Conservation (phyloP, 2,113 vertebrate species). For the Oryzias curvinotus region DNA sequence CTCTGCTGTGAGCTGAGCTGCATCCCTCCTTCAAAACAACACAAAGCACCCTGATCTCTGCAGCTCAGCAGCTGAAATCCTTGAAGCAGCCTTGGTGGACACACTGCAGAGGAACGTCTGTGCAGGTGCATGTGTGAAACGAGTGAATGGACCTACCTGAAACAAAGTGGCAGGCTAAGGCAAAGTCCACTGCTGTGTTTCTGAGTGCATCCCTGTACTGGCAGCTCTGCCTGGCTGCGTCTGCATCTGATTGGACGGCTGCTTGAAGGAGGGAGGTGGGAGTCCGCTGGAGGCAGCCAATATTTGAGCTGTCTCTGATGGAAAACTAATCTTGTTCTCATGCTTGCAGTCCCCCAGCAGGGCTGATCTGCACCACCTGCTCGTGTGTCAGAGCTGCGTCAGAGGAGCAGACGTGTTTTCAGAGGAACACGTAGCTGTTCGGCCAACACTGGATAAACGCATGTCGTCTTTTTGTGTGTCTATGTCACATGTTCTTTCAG, state of each 20-base stretch:
- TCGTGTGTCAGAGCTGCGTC: neutral
- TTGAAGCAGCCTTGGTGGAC: neutral
- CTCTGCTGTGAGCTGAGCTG: slow-evolving; percentile 18
- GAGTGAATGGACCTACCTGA: slow-evolving; percentile 70
- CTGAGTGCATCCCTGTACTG: slow-evolving; percentile 65
- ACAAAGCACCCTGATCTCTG: neutral
- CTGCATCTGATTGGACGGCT: slow-evolving; percentile 53
- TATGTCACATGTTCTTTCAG: too few species aligned
- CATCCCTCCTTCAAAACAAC: slow-evolving; percentile 3
- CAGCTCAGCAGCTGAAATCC: neutral
- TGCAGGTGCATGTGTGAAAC: slow-evolving; percentile 4
- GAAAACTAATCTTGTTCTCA: slow-evolving; percentile 30
- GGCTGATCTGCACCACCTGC: slow-evolving; percentile 5
- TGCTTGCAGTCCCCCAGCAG: neutral
- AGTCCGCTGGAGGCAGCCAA: slow-evolving; percentile 65
- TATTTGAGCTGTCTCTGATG: slow-evolving; percentile 52
- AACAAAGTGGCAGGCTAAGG: slow-evolving; percentile 31
- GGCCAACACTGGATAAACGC: too few species aligned
- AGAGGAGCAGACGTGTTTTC: too few species aligned
- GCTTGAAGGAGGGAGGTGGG: slow-evolving; percentile 10
- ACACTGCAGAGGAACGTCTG: slow-evolving; percentile 11
- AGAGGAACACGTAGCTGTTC: too few species aligned
- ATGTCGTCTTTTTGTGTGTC: too few species aligned
- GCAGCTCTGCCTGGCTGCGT: slow-evolving; percentile 58
- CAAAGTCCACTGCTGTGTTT: slow-evolving; percentile 61